Conservation (phyloP, 2,113 vertebrate genomes). For the Hirundichthys speculiger region DNA sequence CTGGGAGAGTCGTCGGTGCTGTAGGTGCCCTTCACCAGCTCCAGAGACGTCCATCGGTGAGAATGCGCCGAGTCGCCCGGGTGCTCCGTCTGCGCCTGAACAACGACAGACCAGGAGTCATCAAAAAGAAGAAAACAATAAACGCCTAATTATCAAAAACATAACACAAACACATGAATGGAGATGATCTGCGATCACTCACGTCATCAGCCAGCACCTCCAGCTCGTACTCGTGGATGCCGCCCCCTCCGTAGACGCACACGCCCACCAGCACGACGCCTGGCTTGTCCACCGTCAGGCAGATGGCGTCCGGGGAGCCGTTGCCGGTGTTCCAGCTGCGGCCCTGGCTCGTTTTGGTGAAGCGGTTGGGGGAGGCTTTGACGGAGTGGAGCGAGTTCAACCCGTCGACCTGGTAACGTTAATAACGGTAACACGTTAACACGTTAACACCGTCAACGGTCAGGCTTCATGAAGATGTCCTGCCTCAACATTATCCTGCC, state of each 20-base stretch:
- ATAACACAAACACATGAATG: background rate
- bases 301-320: constrained; percentile 97
- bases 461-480: no score
- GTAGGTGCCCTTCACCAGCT: constrained; percentile 97
- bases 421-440: constrained; percentile 4
- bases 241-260: constrained; percentile 97
- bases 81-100: constrained; percentile 91
- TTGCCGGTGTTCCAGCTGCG: constrained; percentile 99
- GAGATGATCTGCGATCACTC: constrained; percentile 67
- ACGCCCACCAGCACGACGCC: constrained; percentile 96
- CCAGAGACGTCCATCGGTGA: constrained; percentile 97
- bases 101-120: background rate
- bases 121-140: background rate
- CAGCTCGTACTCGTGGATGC: constrained; percentile 97
- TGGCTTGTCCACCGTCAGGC: constrained; percentile 94
- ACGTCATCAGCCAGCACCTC: constrained; percentile 98
- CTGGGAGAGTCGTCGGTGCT: constrained; percentile 97
- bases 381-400: constrained; percentile 95
- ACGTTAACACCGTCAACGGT: background rate
- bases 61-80: constrained; percentile 94
- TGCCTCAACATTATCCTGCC: no score
- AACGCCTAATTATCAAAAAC: background rate
- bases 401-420: constrained; percentile 90
- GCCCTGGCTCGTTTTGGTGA: constrained; percentile 98
- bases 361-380: constrained; percentile 94